Evolutionary conservation across 2,888 invertebrate genomes (phyloP), one percentile per base, ranked within the genome.

Genomic region (Atethmia centrago): DNA sequence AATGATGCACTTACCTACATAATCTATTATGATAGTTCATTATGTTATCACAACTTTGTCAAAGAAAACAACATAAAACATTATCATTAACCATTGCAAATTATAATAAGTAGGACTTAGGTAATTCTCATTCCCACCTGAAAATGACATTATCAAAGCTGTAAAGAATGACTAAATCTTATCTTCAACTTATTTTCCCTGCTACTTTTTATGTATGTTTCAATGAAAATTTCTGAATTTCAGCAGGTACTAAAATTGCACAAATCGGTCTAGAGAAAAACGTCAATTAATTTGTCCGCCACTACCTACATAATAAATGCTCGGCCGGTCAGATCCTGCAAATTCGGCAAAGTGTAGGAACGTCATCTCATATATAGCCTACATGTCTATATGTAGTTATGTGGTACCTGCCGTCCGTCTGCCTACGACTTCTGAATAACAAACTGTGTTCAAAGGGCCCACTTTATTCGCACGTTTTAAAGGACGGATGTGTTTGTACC

Each of bases 351-450:
- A 77, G 71, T 71, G 64, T 77, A 36, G 7, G 36, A 9, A 82
- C 84, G 84, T 84, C 82, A 87, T 80, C 74, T 72, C 77, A 75
- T 58, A 82, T 68, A 78, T 67, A 68, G 31, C 53, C 36, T 65
- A 73, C 63, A 76, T 45, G 28, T 3, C 25, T 79, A 59, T 42
- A 80, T 76, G 40, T 80, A 64, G 79, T 51, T 67, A 87, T 84
- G 71, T 85, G 87, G 58, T 92, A 92, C 93, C 93, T 93, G 91
- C 85, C 71, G 78, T 79, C 84, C 85, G 85, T 79, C 77, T 76
- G 71, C 83, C 81, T 85, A 90, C 90, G 89, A 79, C 80, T 82
- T 80, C 80, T 77, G 92, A 92, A 92, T 93, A 90, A 87, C 90
- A 90, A 91, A 86, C 76, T 75, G 84, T 84, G 88, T 87, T 84